These are phyloP conservation scores for Calosoma granatense DNA, from an alignment of 1,140 invertebrate species.

Conservation along the genomic window DNA sequence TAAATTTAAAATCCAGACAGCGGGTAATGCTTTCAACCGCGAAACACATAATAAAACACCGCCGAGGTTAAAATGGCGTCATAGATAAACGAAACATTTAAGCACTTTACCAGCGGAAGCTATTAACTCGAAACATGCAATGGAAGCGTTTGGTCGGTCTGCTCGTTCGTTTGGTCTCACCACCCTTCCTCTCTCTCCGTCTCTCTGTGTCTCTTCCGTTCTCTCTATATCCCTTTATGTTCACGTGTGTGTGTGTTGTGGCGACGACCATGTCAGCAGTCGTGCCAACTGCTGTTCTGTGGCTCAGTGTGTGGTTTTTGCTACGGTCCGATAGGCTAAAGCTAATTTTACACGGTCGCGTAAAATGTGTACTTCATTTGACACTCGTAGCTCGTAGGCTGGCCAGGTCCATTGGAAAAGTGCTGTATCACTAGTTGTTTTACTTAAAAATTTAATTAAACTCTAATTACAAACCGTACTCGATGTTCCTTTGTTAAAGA, in stretches of 20 bases:
- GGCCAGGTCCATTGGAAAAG: no score
- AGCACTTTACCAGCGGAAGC: constrained; percentile 8
- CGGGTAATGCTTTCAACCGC: constrained; percentile 1
- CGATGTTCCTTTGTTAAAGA: no score
- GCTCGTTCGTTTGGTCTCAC: neutral
- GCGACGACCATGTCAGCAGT: neutral
- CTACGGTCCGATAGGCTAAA: neutral
- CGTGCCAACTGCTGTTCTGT: neutral
- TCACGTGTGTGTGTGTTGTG: neutral
- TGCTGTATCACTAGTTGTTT: no score
- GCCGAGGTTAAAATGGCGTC: constrained; percentile 5
- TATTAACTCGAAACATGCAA: constrained; percentile 8
- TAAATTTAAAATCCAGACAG: constrained; percentile 5
- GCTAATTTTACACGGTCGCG: neutral
- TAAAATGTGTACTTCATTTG: neutral
- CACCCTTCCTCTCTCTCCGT: neutral
- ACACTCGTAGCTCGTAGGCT: no score
- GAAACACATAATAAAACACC: constrained; percentile 4
- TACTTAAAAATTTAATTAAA: no score
- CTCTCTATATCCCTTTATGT: neutral
- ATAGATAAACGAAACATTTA: constrained; percentile 9
- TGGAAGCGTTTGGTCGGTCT: neutral
- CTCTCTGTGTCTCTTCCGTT: neutral
- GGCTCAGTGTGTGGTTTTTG: neutral
- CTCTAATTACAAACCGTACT: no score